Base-by-base conservation (phyloP, 2,888 invertebrate genomes). In the Keiferia lycopersicella region DNA sequence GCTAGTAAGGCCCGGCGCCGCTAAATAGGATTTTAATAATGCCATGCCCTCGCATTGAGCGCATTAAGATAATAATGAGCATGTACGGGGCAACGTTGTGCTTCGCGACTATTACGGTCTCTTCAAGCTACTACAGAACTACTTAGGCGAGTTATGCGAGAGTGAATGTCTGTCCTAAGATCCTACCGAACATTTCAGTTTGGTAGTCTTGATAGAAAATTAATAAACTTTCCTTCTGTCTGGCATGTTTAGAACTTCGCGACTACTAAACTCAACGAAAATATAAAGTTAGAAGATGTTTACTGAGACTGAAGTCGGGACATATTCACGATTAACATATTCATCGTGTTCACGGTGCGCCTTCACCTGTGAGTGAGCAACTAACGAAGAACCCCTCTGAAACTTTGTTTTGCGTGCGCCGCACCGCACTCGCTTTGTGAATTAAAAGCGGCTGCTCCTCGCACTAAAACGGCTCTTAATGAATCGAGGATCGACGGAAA, bases 401-500 rank as follows among this genome's bases (percentile, higher is more conserved):
- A 89, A 88, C 85, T 87, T 86, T 84, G 81, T 84, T 85, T 81
- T 81, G 80, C 78, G 79, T 80, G 78, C 81, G 77, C 78, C 80
- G 77, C 81, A 81, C 78, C 80, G 77, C 81, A 81, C 79, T 83
- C 83, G 81, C 87, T 87, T 86, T 87, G 87, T 81, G 80, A 84
- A 86, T 86, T 85, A 87, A 86, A 86, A 86, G 79, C 83, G 76
- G 76, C 75, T 76, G 82, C 80, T 82, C 82, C 84, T 82, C 79
- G 80, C 81, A 82, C 83, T 84, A 86, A 88, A 88, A 84, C 81
- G 79, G 80, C 80, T 83, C 82, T 82, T 87, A 86, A 89, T 89
- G 85, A 90, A 88, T 86, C 80, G 84, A 80, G 83, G 83, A 87
- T 87, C 86, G 83, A 86, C 83, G 81, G 84, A 84, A 87, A 87